Base-by-base conservation (phyloP, 2,797 vertebrate genomes). In the Enteromius fasciolatus region DNA sequence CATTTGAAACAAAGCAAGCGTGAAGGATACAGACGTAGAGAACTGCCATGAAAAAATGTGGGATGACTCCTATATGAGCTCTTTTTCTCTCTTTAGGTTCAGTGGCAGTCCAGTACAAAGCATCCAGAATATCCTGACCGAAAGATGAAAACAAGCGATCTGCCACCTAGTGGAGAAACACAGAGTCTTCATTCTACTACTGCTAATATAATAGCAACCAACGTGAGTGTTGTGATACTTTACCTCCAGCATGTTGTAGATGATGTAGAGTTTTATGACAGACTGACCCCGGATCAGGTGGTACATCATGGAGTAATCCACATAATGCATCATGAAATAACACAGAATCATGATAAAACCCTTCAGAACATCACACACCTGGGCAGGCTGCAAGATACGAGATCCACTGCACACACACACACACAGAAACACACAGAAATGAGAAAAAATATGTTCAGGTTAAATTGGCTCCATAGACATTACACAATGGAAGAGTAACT, bases 301-400 rank as follows among this genome's bases (percentile, higher is more conserved):
- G 89, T 99, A 99, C 97, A 99, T 98, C 98, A 99, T 99, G 92
- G 98, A 97, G 92, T 99, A 99, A 91, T 99, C 98, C 59, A 99
- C 97, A 46, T 98, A 99, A 90, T 98, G 96, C 97, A 97, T 97
- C 97, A 98, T 97, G 90, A 96, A 97, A 91, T 97, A 98, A 93
- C 97, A 98, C 88, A 98, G 94, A 83, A 98, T 91, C 95, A 99
- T 88, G 91, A 99, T 97, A 87, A 98, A 91, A 68, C 96, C 97
- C 93, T 98, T 99, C 91, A 99, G 92, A 90, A 99, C 89, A 88
- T 99, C 98, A 86, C 98, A 99, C 81, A 99, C 97, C 92, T 99
- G 98, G 76, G 98, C 97, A 17, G 98, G 98, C 91, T 99, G 98
- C 57, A 99, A 95, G 89, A 98, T 91, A 86, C 97, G 96, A 6